Evolutionary conservation across 2,797 vertebrate genomes (phyloP).

Genomic region (Acanthiza pusilla): DNA sequence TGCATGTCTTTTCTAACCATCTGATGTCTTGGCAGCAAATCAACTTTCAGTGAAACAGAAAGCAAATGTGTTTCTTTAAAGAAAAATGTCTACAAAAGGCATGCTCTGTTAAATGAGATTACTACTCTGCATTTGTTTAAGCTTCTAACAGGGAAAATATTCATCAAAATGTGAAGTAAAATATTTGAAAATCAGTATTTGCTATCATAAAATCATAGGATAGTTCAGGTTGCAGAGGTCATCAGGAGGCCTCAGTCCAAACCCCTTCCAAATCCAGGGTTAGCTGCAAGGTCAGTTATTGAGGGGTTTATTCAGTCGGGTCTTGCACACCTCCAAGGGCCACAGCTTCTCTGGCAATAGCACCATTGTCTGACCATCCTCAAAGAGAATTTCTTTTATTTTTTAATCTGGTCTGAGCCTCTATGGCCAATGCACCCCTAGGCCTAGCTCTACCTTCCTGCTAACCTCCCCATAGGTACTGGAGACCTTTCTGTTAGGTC

Average conservation of each 20-base stretch:
- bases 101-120: neutral
- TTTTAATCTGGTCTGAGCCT: neutral
- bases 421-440: neutral
- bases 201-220: neutral
- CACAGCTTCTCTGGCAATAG: neutral
- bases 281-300: neutral
- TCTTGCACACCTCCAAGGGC: neutral
- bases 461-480: neutral
- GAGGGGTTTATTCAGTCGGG: neutral
- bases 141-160: neutral
- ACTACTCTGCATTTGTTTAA: neutral
- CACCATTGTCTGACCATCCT: neutral
- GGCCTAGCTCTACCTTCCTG: neutral
- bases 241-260: neutral
- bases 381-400: neutral
- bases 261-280: neutral
- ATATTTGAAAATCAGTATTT: neutral
- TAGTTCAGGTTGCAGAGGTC: neutral
- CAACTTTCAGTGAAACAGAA: neutral
- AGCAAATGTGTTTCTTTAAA: neutral
- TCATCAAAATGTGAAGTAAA: neutral
- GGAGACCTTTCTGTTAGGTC: neutral
- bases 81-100: neutral
- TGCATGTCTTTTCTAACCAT: constrained; percentile 22
- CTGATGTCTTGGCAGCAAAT: constrained; percentile 33